Percentiles rank a stretch among this genome's conserved stretches.
Evolutionary conservation across 2,888 invertebrate species (phyloP).

Genomic region (Oscheius sp.): DNA sequence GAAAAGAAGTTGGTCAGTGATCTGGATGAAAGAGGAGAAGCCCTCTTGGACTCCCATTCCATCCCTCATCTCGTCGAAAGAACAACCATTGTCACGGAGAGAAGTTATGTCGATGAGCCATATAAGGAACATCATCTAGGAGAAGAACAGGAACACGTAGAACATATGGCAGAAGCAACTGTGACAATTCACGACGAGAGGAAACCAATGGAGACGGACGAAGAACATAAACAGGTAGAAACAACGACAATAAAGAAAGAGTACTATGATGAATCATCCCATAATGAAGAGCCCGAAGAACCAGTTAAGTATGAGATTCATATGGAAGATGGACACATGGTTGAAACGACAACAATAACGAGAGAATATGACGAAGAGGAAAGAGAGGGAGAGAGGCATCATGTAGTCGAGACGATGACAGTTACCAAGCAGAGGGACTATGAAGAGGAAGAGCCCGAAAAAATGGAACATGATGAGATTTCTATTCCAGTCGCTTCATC

Average conservation of each 20-base stretch:
- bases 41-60: too few relatives aligned
- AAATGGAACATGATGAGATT: too few relatives aligned
- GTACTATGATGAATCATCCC: too few relatives aligned
- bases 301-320: conserved; percentile 33
- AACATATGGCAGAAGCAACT: not conserved
- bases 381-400: not conserved
- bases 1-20: not conserved
- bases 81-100: conserved; percentile 16
- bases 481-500: too few relatives aligned
- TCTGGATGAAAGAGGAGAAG: too few relatives aligned
- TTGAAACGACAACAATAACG: not conserved
- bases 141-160: not conserved
- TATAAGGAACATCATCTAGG: not conserved
- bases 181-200: not conserved
- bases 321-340: not conserved
- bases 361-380: not conserved
- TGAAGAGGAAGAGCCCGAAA: not conserved
- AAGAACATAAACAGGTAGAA: conserved; percentile 24
- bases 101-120: not conserved
- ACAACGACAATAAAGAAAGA: conserved; percentile 35
- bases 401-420: not conserved
- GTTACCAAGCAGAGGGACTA: not conserved
- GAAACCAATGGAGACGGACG: not conserved
- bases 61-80: conserved; percentile 17
- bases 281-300: conserved; percentile 34